Base-by-base conservation (phyloP, 2,113 vertebrate genomes). In the Antechinus flavipes region DNA sequence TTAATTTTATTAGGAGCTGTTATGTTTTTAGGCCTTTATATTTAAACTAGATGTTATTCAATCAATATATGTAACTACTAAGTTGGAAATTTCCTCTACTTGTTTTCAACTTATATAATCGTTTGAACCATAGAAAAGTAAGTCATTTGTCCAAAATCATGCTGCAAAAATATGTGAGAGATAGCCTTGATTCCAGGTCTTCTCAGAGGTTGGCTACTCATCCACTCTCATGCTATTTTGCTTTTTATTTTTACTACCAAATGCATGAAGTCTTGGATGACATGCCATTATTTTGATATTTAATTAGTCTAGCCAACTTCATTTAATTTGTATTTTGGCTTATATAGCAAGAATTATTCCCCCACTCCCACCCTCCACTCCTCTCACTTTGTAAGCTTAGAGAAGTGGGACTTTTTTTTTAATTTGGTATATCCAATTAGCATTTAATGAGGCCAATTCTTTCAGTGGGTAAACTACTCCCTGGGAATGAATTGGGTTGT, bases 361-460 rank as follows among this genome's bases (percentile, higher is more conserved):
- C 49, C 49, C 49, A 8, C 49, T 5, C 47, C 50, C 8, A 42
- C 42, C 42, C 50, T 19, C 11, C 54, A 14, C 19, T 3, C 54
- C 54, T 1, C 19, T 3, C 6, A 19, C 27, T 56, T 92, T 55
- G 25, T 76, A 94, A 92, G 61, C 30, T 90, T 90, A 89, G 49
- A 52, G 90, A 92, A 90, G 22, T 90, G 61, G 27, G 16, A 55
- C 25, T n/a, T 91, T 96, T 49, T 49, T 89, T 42, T 27, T 93
- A 84, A 55, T 55, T 89, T 94, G 27, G 25, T 14, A 94, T 16
- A 90, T 24, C 7, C 30, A 2, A 52, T 1, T 91, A 53, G 91
- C 54, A 94, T 93, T 96, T 93, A 93, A 54, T 84, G 89, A 94
- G 61, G 56, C 22, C 90, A 84, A 90, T 54, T 68, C 23, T 96